These are phyloP conservation scores for Cnemophilus loriae DNA, from an alignment of 2,113 vertebrate genomes.

Conservation along the genomic window DNA sequence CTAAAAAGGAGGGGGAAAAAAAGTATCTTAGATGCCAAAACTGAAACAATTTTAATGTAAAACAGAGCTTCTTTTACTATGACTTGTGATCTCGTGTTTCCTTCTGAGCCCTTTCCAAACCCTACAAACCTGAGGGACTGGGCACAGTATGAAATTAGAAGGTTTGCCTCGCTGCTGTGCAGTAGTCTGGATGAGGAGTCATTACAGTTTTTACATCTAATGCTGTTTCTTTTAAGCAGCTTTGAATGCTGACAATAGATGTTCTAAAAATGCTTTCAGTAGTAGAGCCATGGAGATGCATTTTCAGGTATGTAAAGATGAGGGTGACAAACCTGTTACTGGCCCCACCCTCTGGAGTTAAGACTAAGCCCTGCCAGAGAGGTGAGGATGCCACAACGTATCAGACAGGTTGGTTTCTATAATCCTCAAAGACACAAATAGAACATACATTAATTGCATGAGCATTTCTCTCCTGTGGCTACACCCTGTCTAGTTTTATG, in stretches of 20 bases:
- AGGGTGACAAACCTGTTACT: not conserved
- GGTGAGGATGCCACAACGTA: not conserved
- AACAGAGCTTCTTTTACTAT: not conserved
- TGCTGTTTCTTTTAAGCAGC: not conserved
- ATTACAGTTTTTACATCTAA: not conserved
- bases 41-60: not conserved
- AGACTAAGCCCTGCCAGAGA: not conserved
- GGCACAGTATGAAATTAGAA: not conserved
- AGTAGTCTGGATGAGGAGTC: not conserved
- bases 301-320: not conserved
- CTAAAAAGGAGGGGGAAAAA: not conserved
- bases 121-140: not conserved
- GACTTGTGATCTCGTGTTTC: fast-evolving
- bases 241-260: not conserved
- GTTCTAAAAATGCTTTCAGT: not conserved
- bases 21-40: not conserved
- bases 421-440: constrained; percentile 34
- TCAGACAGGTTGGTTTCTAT: constrained; percentile 40
- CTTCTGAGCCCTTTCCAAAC: not conserved
- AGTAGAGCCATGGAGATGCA: not conserved
- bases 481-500: constrained; percentile 36
- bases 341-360: not conserved
- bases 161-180: not conserved
- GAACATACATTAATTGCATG: not conserved
- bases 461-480: constrained; percentile 17